phyloP scores from a whole-genome alignment of 2,113 vertebrate species.

The Rhinopomastus cyanomelas region DNA sequence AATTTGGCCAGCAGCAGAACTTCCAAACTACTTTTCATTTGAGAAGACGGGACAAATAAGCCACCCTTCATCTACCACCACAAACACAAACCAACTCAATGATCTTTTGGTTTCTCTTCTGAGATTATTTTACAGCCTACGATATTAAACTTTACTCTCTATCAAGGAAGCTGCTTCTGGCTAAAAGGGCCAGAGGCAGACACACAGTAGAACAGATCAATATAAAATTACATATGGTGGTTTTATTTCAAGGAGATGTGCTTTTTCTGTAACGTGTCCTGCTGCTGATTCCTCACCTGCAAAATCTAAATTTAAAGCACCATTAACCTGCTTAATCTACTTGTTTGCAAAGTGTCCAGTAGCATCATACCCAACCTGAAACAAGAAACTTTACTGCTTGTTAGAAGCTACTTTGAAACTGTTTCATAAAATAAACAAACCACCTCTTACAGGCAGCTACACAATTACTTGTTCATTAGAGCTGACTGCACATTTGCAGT shows the following conservation, averaged over 20 bases:
- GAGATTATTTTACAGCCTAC: not conserved
- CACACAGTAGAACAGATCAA: not conserved
- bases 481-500: not conserved
- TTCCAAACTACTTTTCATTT: not conserved
- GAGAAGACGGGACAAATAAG: not conserved
- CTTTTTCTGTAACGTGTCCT: rapidly evolving
- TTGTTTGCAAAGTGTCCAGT: slow-evolving; percentile 10
- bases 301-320: not conserved
- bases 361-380: not conserved
- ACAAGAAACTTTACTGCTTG: not conserved
- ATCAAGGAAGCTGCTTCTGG: not conserved
- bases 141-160: not conserved
- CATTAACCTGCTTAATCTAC: not conserved
- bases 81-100: not conserved
- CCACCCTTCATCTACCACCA: not conserved
- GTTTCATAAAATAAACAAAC: slow-evolving; percentile 36
- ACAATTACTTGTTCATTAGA: slow-evolving; percentile 29
- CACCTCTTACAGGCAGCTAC: not conserved
- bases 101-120: not conserved
- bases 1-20: not conserved
- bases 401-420: slow-evolving; percentile 25
- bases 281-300: not conserved
- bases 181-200: not conserved
- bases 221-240: rapidly evolving
- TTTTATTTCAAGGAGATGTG: not conserved